phyloP scores from a whole-genome alignment of 2,113 vertebrate species.

The Sus scrofa region DNA sequence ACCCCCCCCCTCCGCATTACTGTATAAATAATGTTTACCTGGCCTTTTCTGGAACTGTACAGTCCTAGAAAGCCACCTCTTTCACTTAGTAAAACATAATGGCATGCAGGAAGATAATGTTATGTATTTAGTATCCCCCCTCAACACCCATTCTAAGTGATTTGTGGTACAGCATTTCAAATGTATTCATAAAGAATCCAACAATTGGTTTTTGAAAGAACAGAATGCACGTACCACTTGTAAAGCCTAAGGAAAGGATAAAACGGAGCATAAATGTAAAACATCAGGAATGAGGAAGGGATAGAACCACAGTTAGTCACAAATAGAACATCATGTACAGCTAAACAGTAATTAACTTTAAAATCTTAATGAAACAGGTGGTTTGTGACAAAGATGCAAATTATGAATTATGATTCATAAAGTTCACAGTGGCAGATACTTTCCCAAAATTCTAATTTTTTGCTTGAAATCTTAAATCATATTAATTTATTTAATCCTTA shows the following conservation, averaged over 20 bases:
- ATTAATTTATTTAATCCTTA: background rate
- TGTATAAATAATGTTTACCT: background rate
- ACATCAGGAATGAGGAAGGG: background rate
- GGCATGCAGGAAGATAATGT: background rate
- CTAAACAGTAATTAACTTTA: conserved; percentile 5
- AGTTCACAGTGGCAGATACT: background rate
- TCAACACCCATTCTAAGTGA: background rate
- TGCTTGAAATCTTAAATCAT: conserved; percentile 22
- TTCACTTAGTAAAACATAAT: conserved; percentile 8
- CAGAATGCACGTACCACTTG: background rate
- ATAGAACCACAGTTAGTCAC: background rate
- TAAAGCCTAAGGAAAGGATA: background rate
- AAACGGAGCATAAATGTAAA: background rate
- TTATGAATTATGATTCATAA: background rate
- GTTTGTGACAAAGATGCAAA: background rate
- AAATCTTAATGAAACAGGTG: conserved; percentile 14
- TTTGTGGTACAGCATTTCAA: conserved; percentile 8
- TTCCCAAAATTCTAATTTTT: conserved; percentile 19
- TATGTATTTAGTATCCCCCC: background rate
- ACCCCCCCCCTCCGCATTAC: background rate
- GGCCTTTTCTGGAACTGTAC: background rate
- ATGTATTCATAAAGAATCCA: background rate
- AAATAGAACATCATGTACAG: background rate
- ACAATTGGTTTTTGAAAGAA: background rate
- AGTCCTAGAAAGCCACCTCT: background rate